Percentiles rank a stretch among this genome's conserved stretches.
Conservation (phyloP, 2,113 vertebrate genomes). For the Dasyurus viverrinus region DNA sequence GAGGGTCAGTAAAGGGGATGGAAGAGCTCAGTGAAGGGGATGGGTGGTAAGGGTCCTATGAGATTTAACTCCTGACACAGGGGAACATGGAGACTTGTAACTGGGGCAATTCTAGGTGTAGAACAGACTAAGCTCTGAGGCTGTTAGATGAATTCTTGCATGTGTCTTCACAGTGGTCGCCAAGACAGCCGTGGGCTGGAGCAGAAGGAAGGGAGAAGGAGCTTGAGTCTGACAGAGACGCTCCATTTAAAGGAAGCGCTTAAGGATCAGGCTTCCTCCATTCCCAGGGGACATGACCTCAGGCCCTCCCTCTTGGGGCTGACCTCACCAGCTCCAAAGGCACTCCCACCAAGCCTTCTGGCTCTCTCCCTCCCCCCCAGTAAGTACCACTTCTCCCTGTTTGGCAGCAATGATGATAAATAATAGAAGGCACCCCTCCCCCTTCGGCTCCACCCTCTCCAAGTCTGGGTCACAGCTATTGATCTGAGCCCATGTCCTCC, state of each 20-base stretch:
- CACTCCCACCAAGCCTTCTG: slow-evolving; percentile 38
- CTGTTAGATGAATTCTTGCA: background rate
- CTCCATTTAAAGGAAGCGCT: background rate
- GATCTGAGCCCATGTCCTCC: background rate
- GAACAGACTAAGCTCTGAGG: background rate
- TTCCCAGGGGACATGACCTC: background rate
- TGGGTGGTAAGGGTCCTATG: background rate
- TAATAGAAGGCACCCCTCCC: background rate
- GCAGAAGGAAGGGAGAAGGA: background rate
- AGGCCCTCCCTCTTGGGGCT: rapidly evolving
- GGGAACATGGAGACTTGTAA: background rate
- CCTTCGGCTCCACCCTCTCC: background rate
- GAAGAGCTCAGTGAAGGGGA: background rate
- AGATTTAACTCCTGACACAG: background rate
- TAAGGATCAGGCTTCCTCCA: background rate
- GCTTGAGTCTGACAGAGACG: background rate
- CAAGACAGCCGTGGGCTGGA: background rate
- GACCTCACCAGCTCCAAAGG: slow-evolving; percentile 54
- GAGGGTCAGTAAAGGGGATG: background rate
- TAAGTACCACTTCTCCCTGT: background rate
- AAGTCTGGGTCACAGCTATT: background rate
- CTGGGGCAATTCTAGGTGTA: background rate
- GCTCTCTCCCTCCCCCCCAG: slow-evolving; percentile 50
- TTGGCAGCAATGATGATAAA: background rate
- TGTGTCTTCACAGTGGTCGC: background rate